A percentile compares a stretch with the other conserved stretches of the same genome.
phyloP scores from a whole-genome alignment of 1,140 invertebrate species.

The Marisa cornuarietis region DNA sequence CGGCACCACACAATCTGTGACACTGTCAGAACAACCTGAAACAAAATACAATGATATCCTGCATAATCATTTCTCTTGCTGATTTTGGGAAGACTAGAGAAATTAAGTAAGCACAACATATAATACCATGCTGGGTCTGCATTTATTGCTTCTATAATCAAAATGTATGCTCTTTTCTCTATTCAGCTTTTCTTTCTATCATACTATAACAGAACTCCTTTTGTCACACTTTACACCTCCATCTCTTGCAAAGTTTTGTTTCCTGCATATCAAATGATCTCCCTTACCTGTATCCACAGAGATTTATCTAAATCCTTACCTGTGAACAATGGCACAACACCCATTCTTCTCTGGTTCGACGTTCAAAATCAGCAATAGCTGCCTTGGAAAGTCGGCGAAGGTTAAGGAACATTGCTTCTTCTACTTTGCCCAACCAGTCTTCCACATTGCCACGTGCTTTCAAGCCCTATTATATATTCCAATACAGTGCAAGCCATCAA shows the following conservation, averaged over 20 bases:
- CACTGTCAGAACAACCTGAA: slow-evolving; percentile 77
- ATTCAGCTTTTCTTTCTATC: too few relatives aligned
- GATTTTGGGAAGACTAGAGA: not conserved
- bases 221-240: too few relatives aligned
- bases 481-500: not conserved
- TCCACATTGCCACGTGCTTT: slow-evolving; percentile 88
- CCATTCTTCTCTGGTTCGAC: slow-evolving; percentile 72
- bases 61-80: too few relatives aligned
- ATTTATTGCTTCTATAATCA: too few relatives aligned
- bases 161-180: too few relatives aligned
- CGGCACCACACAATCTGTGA: slow-evolving; percentile 88
- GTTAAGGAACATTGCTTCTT: slow-evolving; percentile 74
- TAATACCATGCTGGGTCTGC: not conserved
- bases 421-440: slow-evolving; percentile 79
- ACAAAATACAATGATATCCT: too few relatives aligned
- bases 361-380: slow-evolving; percentile 74
- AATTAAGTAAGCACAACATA: not conserved
- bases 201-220: too few relatives aligned
- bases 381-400: slow-evolving; percentile 65
- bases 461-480: slow-evolving; percentile 70
- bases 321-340: slow-evolving; percentile 72
- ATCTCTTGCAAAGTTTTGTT: too few relatives aligned
- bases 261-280: not conserved
- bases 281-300: not conserved
- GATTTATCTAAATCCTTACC: slow-evolving; percentile 56